A percentile compares a stretch with the other conserved stretches of the same genome.
phyloP scores from a whole-genome alignment of 2,113 vertebrate genomes.

The Bambusicola thoracicus region DNA sequence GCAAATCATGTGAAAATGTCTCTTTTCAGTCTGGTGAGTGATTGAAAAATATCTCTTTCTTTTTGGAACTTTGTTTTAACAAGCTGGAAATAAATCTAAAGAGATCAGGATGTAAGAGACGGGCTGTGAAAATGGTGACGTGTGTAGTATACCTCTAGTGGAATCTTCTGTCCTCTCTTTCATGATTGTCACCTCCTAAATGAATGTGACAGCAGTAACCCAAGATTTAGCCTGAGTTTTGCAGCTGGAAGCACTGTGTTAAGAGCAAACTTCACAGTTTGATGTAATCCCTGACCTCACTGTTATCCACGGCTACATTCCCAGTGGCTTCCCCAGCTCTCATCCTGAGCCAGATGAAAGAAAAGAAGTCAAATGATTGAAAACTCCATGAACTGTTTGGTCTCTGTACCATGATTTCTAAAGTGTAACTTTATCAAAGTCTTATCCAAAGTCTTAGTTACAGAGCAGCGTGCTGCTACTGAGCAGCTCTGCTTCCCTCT shows the following conservation, averaged over 20 bases:
- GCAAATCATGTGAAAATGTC: neutral
- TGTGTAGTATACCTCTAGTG: neutral
- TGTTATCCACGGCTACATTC: neutral
- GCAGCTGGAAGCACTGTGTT: conserved; percentile 41
- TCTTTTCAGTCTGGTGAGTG: neutral
- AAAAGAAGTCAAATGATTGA: neutral
- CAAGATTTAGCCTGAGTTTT: conserved; percentile 12
- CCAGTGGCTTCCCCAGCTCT: neutral
- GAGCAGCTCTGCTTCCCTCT: neutral
- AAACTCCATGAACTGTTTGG: neutral
- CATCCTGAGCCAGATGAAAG: neutral
- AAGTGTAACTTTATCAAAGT: fast-evolving
- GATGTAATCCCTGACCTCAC: neutral
- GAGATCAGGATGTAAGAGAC: conserved; percentile 21
- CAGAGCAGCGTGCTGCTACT: fast-evolving
- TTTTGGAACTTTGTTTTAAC: neutral
- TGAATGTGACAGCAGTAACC: conserved; percentile 28
- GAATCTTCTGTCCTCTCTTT: conserved; percentile 15
- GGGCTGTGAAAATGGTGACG: conserved; percentile 26
- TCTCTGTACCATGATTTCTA: neutral
- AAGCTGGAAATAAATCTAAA: neutral
- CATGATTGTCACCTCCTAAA: conserved; percentile 37
- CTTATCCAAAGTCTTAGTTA: fast-evolving
- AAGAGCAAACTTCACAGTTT: conserved; percentile 37
- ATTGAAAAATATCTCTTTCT: neutral